These are phyloP conservation scores for Cliona cf. orientalis DNA, from an alignment of 37 sponge, comb jelly and placozoan genomes.

Conservation along the genomic window DNA sequence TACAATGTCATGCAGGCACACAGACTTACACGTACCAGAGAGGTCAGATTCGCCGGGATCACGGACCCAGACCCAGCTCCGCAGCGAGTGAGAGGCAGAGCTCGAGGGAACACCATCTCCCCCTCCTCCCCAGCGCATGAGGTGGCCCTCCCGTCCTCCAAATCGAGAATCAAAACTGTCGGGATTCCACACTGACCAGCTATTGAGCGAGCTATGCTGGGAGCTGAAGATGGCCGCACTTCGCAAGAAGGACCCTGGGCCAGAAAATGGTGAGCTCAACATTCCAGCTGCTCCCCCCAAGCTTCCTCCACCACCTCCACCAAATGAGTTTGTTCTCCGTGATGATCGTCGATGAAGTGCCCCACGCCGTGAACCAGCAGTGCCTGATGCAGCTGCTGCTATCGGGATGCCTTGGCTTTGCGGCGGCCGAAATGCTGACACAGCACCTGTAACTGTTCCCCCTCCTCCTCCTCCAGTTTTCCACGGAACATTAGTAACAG, in stretches of 20 bases:
- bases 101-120: background rate
- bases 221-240: background rate
- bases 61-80: constrained; percentile 35
- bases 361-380: too few species aligned
- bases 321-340: background rate
- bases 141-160: background rate
- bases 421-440: background rate
- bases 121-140: background rate
- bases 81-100: background rate
- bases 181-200: constrained; percentile 9
- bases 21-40: background rate
- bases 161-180: background rate
- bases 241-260: background rate
- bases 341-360: background rate
- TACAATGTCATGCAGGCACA: too few species aligned
- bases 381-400: background rate
- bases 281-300: too few species aligned
- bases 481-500: too few species aligned
- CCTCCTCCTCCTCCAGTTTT: too few species aligned
- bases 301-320: background rate
- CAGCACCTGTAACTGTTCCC: too few species aligned
- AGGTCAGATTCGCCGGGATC: background rate
- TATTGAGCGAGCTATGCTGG: background rate
- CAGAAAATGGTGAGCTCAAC: too few species aligned
- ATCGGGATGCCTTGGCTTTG: background rate